Base-by-base conservation (phyloP, 2,113 vertebrate genomes). In the Oriolus oriolus region DNA sequence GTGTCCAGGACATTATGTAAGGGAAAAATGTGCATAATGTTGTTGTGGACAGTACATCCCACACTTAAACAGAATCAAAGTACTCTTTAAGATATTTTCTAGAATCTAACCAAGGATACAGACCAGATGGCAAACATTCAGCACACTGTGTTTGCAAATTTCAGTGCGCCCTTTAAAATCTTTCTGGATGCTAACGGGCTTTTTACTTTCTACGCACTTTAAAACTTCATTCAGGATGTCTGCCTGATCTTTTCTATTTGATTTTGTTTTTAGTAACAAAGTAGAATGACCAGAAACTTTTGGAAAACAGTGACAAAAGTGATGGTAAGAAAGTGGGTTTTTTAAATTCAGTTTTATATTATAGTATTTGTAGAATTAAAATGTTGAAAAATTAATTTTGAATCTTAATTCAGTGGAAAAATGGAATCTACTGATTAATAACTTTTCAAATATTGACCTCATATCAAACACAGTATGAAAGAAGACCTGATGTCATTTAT, bases 281-380 rank as follows among this genome's bases (percentile, higher is more conserved):
- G 22, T 61, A 95, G 50, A 95, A 98, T 98, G 98, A 87, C 97
- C 87, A 96, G 97, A 95, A 98, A 92, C 79, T 96, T 98, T 81
- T 98, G 98, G 98, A 98, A 97, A 96, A 77, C 95, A 53, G 93
- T 98, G 83, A 92, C 97, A 80, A 97, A 98, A 70, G 95, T 57
- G 15, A 95, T 98, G 98, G 98, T 98, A 98, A 98, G 98, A 93
- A 63, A 80, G 13, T 82, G 52, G 0, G 17, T 16, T 24, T 20
- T 60, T 83, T 57, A 5, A 81, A 63, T 70, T 39, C 16, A 54
- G 28, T 75, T 95, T 86, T 91, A 59, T 90, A 4, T 65, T 49
- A 52, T 57, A 44, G 11, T 81, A 33, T 6, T 71, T 4, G 8
- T 64, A 65, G 64, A 82, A 78, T 17, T 59, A 50, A 81, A 69